Percentiles rank a stretch among this genome's conserved stretches.
phyloP scores from a whole-genome alignment of 2,113 vertebrate genomes.

The Prionailurus bengalensis region DNA sequence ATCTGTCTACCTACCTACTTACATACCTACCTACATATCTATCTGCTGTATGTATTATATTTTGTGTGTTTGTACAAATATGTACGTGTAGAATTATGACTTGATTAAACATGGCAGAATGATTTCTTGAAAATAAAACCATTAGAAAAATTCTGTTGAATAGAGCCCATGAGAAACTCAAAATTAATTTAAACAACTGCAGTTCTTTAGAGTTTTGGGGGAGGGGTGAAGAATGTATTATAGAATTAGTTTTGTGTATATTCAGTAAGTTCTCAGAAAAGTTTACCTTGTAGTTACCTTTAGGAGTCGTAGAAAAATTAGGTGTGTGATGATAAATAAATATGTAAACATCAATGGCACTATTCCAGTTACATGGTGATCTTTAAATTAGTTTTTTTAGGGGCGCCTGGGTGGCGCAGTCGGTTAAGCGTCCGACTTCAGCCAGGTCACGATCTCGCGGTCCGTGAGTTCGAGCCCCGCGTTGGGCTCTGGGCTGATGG shows the following conservation, averaged over 20 bases:
- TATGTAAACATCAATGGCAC: not conserved
- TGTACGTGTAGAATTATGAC: not conserved
- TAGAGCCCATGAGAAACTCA: not conserved
- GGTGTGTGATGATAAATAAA: not conserved
- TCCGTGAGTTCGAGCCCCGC: too few relatives aligned
- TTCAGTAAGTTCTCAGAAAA: not conserved
- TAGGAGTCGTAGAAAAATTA: not conserved
- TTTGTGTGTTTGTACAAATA: not conserved
- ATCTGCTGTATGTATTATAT: not conserved
- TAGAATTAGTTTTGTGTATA: not conserved
- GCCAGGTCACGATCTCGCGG: too few relatives aligned
- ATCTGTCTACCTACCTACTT: not conserved
- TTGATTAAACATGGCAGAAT: not conserved
- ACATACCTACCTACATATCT: not conserved
- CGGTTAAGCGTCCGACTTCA: too few relatives aligned
- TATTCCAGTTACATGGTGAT: not conserved
- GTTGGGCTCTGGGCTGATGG: too few relatives aligned
- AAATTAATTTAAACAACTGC: not conserved
- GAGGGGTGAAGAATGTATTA: not conserved
- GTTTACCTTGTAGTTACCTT: not conserved
- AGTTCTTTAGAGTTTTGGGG: not conserved
- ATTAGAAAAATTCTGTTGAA: not conserved
- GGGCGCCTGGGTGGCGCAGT: too few relatives aligned
- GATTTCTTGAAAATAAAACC: not conserved
- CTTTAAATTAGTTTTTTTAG: not conserved